Evolutionary conservation across 2,797 vertebrate species (phyloP).

Genomic region (Phrynocephalus vlangalii): DNA sequence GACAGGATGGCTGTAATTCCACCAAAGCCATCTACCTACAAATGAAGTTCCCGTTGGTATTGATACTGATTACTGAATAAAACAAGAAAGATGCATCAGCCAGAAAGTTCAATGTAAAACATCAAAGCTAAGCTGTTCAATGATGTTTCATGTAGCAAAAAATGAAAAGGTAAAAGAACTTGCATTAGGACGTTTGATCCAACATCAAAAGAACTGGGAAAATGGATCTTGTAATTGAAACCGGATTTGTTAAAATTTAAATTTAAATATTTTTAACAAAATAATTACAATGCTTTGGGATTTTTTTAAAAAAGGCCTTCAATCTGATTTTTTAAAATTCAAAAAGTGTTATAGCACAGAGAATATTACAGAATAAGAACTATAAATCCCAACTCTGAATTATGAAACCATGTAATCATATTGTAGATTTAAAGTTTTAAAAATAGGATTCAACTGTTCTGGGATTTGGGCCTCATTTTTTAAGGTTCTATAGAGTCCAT

Average conservation of each 20-base stretch:
- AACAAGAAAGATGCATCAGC: neutral
- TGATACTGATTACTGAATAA: neutral
- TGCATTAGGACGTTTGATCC: constrained; percentile 10
- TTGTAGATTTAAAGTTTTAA: too few relatives aligned
- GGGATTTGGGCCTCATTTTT: too few relatives aligned
- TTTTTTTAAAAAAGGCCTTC: too few relatives aligned
- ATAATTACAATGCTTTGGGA: too few relatives aligned
- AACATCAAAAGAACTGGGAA: neutral
- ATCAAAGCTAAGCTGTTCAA: neutral
- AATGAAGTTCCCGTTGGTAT: neutral
- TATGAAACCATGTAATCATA: too few relatives aligned
- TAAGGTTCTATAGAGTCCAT: too few relatives aligned
- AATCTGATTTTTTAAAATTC: too few relatives aligned
- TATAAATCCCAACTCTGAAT: too few relatives aligned
- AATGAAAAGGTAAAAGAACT: neutral
- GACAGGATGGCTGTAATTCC: neutral
- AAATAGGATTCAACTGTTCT: too few relatives aligned
- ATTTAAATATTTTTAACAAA: too few relatives aligned
- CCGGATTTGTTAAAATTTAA: rapidly evolving
- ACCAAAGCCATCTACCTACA: neutral
- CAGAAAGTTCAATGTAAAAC: neutral
- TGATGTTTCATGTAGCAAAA: neutral
- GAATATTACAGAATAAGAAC: too few relatives aligned
- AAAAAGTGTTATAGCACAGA: too few relatives aligned
- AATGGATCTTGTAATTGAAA: neutral